Conservation (phyloP, 37 sponge, comb jelly and placozoan genomes). For the Aphrocallistes beatrix region DNA sequence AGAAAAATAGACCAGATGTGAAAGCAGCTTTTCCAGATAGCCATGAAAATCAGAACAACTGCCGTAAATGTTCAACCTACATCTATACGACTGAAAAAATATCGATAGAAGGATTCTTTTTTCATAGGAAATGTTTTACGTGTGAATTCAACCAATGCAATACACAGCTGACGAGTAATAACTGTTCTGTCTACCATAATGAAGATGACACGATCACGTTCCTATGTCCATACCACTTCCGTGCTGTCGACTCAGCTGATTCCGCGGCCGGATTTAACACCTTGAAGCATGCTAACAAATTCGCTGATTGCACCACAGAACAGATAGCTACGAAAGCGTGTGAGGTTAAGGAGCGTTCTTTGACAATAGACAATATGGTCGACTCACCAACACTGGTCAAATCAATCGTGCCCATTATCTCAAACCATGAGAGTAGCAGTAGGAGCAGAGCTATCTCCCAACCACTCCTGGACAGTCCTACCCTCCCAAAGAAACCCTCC, state of each 20-base stretch:
- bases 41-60: background rate
- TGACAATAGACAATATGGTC: background rate
- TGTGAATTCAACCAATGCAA: background rate
- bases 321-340: background rate
- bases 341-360: background rate
- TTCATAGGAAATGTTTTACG: conserved; percentile 65
- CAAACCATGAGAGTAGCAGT: background rate
- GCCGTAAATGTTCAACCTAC: conserved; percentile 58
- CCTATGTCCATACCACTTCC: conserved; percentile 4
- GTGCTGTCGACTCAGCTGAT: background rate
- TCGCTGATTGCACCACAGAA: background rate
- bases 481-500: background rate
- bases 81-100: conserved; percentile 74
- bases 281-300: background rate
- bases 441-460: background rate
- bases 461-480: background rate
- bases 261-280: background rate
- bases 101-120: conserved; percentile 68
- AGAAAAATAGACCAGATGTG: background rate
- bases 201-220: background rate
- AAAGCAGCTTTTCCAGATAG: too few relatives aligned
- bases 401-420: background rate
- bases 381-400: background rate
- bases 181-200: background rate
- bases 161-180: background rate